Evolutionary conservation across 1,140 invertebrate genomes (phyloP), one percentile per base, ranked within the genome.

Genomic region (Tenebrio molitor): DNA sequence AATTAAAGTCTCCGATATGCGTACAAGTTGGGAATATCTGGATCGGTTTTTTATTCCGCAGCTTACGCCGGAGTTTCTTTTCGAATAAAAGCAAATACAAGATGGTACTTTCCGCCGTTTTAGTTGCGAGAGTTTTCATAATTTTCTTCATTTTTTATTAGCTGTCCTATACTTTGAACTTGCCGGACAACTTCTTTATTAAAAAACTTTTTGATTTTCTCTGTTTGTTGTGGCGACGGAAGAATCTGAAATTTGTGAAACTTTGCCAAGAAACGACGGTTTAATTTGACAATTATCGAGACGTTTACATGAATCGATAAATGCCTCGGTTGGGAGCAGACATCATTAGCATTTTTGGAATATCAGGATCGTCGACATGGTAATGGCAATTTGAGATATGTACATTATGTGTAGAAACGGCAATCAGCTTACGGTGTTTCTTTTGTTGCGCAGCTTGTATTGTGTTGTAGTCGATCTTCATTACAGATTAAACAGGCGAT

Each of bases 241-340:
- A 39, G 36, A 7, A 39, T 39, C n/a, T 25, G 21, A 58, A 58
- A 58, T 58, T 58, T 58, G 23, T 14, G 21, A 58, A 58, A 58
- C 23, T 58, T 25, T 58, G 10, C n/a, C 23, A 12, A 34, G 21
- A 25, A 29, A 14, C 25, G 21, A 4, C 17, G 17, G 12, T 58
- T 58, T 58, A 58, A 58, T 58, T 58, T 58, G 50, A 58, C 50
- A 58, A 58, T 58, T 58, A 58, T 58, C 23, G 50, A 25, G 23
- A 21, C 23, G 14, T 46, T 53, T 53, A 53, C 46, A 23, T 15
- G 17, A 39, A 39, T 12, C 36, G 6, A 39, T 39, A 7, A 12
- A 39, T 33, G 36, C 36, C 12, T 39, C 4, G 7, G 36, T 39
- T 39, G 3, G 7, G 5, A 39, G 25, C 8, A 39, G 36, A 39